phyloP scores from a whole-genome alignment of 2,888 invertebrate species.

The Cheilosia vernalis region DNA sequence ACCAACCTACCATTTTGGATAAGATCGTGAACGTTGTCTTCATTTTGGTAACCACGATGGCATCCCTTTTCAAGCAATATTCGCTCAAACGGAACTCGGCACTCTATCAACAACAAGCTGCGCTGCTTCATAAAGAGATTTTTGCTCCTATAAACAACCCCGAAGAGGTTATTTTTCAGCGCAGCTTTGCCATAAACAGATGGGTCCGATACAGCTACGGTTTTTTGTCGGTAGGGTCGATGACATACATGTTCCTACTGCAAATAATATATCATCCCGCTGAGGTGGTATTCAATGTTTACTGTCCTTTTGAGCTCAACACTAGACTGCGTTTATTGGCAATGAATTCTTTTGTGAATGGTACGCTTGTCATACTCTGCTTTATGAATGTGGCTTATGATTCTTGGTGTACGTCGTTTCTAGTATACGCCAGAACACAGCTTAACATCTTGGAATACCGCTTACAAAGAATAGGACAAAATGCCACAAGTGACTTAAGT shows the following conservation, averaged over 20 bases:
- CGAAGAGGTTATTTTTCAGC: conserved; percentile 16
- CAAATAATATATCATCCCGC: conserved; percentile 72
- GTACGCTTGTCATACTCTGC: conserved; percentile 73
- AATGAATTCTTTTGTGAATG: conserved; percentile 76
- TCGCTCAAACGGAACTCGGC: neutral
- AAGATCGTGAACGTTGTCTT: conserved; percentile 42
- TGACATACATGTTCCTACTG: neutral
- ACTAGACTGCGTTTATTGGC: conserved; percentile 69
- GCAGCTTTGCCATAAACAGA: conserved; percentile 6
- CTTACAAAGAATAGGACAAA: conserved; percentile 76
- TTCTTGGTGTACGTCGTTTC: conserved; percentile 77
- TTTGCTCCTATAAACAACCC: conserved; percentile 1
- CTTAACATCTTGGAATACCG: conserved; percentile 79
- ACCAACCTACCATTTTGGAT: conserved; percentile 28
- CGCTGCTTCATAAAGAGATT: neutral
- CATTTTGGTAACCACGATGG: conserved; percentile 14
- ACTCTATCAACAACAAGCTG: neutral
- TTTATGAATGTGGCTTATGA: conserved; percentile 78
- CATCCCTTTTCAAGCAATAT: neutral
- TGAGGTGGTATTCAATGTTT: conserved; percentile 76
- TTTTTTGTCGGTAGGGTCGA: neutral
- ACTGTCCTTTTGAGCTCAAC: conserved; percentile 75
- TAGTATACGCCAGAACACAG: conserved; percentile 78
- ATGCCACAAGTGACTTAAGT: conserved; percentile 14
- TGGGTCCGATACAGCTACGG: conserved; percentile 5